phyloP scores from a whole-genome alignment of 2,888 invertebrate species.

The Tromatobia lineatoria region DNA sequence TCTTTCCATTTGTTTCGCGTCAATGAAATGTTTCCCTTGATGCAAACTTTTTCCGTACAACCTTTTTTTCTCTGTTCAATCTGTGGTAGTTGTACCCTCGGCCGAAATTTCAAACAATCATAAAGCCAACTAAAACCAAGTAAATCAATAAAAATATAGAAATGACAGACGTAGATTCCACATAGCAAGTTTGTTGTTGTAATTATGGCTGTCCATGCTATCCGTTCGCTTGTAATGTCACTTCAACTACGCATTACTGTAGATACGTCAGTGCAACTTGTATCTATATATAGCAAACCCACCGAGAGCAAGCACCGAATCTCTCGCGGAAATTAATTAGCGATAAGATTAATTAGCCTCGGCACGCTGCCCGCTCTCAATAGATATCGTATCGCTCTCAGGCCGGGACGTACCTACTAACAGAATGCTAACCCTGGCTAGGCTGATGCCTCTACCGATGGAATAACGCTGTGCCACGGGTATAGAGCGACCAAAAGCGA shows the following conservation, averaged over 20 bases:
- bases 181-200: neutral
- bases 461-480: conserved; percentile 3
- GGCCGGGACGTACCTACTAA: conserved; percentile 46
- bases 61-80: neutral
- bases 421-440: conserved; percentile 34
- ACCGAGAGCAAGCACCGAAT: conserved; percentile 65
- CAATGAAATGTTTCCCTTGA: too few species aligned
- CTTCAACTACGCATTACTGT: neutral
- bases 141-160: neutral
- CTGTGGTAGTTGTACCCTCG: too few species aligned
- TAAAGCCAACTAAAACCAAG: neutral
- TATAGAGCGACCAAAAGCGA: conserved; percentile 17
- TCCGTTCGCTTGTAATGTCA: neutral
- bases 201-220: conserved; percentile 12
- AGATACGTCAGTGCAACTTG: neutral
- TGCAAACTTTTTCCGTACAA: neutral
- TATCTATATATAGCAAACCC: conserved; percentile 5
- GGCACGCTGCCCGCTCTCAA: conserved; percentile 60
- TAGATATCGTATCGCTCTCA: conserved; percentile 69
- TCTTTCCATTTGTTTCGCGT: too few species aligned
- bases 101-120: too few species aligned
- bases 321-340: conserved; percentile 80
- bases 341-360: conserved; percentile 83
- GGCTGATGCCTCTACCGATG: conserved; percentile 13
- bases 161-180: neutral